Base-by-base conservation (phyloP, 2,888 invertebrate genomes). In the Hypselothyrea guttata region DNA sequence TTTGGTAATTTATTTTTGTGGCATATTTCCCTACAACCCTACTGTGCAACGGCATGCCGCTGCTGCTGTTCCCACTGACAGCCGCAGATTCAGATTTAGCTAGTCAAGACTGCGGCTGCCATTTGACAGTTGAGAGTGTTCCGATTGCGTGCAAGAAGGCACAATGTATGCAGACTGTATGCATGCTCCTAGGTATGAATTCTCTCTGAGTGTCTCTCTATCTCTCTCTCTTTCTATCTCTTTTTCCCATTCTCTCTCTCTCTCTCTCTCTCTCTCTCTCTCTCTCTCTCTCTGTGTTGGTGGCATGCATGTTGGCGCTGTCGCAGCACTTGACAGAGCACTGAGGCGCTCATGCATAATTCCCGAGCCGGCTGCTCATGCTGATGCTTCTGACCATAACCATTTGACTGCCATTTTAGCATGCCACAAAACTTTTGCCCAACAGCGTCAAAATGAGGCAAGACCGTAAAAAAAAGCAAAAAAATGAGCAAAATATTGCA, bases 261-360 rank as follows among this genome's bases (percentile, higher is more conserved):
- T n/a, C n/a, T n/a, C n/a, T 47, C 9, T 8, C 18, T 35, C 38
- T 59, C 12, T 9, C 4, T 33, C 7, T 31, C 8, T 37, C 3
- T 34, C 15, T 28, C 7, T 27, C 13, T 18, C 5, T 30, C 28
- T 5, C 37, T 13, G 47, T 38, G 8, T 5, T 34, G 7, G 30
- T 22, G 22, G 22, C 22, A 5, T 22, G 22, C 5, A 5, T 30
- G 38, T 48, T 38, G 9, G 22, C 40, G 45, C 41, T 41, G 33
- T 15, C 48, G 41, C 31, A 40, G 59, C 75, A 60, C 68, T 75
- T 64, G 61, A 11, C 49, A 35, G 54, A 30, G 68, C 71, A 68
- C 45, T 44, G 62, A 69, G 76, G 70, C 70, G 66, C 76, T 75
- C 77, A 73, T 76, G 83, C 79, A 69, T 69, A 79, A 77, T 83